Conservation (phyloP, 2,113 vertebrate genomes). For the Tamias sibiricus region DNA sequence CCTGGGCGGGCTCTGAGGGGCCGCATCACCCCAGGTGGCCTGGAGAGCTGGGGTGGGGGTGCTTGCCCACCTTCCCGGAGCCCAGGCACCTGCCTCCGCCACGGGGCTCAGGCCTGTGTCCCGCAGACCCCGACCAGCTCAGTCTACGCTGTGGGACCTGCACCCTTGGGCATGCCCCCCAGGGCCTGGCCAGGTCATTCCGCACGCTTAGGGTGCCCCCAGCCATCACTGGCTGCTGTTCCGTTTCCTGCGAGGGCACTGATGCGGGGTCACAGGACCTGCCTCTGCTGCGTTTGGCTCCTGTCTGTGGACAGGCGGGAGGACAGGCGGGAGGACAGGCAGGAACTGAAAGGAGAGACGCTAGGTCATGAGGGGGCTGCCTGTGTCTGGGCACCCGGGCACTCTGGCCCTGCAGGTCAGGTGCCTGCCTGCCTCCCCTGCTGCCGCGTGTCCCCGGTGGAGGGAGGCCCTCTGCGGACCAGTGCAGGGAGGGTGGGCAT, state of each 20-base stretch:
- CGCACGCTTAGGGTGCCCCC: rapidly evolving
- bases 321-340: no score
- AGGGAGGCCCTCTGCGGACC: background rate
- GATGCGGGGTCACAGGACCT: no score
- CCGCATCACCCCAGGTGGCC: no score
- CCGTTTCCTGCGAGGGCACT: background rate
- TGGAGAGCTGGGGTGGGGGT: no score
- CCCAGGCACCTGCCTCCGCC: no score
- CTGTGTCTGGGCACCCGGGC: background rate
- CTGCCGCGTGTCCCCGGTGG: background rate
- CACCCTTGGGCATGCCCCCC: no score
- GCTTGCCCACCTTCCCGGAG: no score
- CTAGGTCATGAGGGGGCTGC: rapidly evolving
- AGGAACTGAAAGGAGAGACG: rapidly evolving
- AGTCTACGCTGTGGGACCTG: no score
- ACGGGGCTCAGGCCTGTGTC: background rate
- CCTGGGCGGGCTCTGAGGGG: no score
- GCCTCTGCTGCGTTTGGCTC: no score
- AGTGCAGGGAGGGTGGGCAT: no score
- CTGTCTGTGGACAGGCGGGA: background rate
- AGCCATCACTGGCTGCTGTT: rapidly evolving
- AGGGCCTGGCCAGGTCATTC: background rate
- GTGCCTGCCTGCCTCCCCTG: background rate
- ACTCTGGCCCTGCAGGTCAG: background rate
- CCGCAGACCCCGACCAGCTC: background rate